Evolutionary conservation across 2,113 vertebrate genomes (phyloP), one percentile per base, ranked within the genome.

Genomic region (Noturus placidus): DNA sequence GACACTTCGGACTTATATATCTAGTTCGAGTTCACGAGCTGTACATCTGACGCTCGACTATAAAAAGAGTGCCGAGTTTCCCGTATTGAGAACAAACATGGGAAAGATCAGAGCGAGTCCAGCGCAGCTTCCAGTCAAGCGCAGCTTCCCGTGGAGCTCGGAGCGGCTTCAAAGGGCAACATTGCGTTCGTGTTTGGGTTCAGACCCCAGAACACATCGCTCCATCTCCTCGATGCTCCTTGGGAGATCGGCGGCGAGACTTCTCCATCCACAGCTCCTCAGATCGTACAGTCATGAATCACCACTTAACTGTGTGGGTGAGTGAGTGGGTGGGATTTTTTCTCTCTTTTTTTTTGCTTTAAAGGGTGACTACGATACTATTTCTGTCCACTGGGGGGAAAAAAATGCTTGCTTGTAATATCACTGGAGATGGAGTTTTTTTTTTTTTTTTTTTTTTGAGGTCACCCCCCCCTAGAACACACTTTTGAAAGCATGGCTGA

Each of bases 101-200:
- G 61, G 57, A 61, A 79, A 84, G 85, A 84, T 86, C 87, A 84
- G 78, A 82, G 65, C 80, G 46, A 84, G 46, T 72, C 84, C 72
- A 74, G 86, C 0, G 4, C 27, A 33, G 61, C 65, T 54, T 84
- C 76, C 79, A 69, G 30, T 87, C 87, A 77, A 81, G 86, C 72
- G 82, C 19, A 50, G 67, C 65, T 63, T 82, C 89, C 82, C 59
- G 83, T 86, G 38, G 93, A 89, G 93, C 92, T 93, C 92, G 89
- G 93, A 93, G 90, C 89, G 92, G 92, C 90, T 92, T 91, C 87
- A 90, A 90, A 87, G 77, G 65, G 54, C 69, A 56, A 27, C 89
- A 90, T 78, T 91, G 93, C 91, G 90, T 89, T 74, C 83, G 91
- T 89, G 92, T 94, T 89, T 91, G 88, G 94, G 95, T 93, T 94